phyloP scores from a whole-genome alignment of 2,888 invertebrate genomes.

The Perdita meconis region DNA sequence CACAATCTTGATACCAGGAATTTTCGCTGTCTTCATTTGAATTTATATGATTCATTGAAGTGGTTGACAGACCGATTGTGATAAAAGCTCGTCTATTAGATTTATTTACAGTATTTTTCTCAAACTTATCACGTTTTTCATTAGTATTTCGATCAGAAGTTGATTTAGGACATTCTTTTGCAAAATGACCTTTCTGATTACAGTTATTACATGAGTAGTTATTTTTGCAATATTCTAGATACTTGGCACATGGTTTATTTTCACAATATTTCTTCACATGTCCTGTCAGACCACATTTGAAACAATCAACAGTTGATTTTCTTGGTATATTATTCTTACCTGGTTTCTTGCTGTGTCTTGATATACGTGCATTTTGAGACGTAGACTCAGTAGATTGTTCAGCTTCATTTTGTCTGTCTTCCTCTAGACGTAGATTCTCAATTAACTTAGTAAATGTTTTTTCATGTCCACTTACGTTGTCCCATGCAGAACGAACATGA shows the following conservation, averaged over 20 bases:
- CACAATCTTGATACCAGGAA: constrained; percentile 70
- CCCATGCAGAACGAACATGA: constrained; percentile 63
- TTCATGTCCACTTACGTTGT: constrained; percentile 50
- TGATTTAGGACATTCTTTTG: not conserved
- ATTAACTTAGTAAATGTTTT: constrained; percentile 43
- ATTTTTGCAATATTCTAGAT: constrained; percentile 69
- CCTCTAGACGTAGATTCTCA: constrained; percentile 53
- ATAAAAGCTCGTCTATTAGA: constrained; percentile 50
- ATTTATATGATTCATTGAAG: constrained; percentile 31
- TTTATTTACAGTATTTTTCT: not conserved
- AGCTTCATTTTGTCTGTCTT: constrained; percentile 54
- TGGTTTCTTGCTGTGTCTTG: not conserved
- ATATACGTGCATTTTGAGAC: constrained; percentile 27
- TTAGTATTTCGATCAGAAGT: constrained; percentile 32
- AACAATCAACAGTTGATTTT: constrained; percentile 39
- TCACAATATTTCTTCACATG: constrained; percentile 64
- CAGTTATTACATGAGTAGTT: constrained; percentile 71
- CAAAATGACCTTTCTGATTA: constrained; percentile 65
- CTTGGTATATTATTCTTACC: not conserved
- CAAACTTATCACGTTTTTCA: constrained; percentile 1
- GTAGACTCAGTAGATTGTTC: constrained; percentile 40
- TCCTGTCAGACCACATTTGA: constrained; percentile 61
- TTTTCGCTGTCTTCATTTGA: constrained; percentile 26
- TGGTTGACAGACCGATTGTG: constrained; percentile 57
- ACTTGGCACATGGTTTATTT: constrained; percentile 63